Evolutionary conservation across 2,888 invertebrate species (phyloP).

Genomic region (Cephus spinipes): DNA sequence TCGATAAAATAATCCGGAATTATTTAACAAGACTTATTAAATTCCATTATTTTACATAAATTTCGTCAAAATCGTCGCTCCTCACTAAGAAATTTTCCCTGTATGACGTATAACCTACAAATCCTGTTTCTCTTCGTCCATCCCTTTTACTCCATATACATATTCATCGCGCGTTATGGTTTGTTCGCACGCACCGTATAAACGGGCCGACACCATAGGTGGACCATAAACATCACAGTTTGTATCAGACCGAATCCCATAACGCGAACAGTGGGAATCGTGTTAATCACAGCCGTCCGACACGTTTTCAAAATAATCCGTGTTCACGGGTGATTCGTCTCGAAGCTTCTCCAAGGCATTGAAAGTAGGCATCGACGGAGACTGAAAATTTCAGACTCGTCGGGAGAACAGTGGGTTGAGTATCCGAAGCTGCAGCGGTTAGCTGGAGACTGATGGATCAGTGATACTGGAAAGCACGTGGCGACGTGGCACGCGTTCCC

Average conservation of each 20-base stretch:
- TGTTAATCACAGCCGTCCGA: background rate
- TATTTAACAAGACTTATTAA: no score
- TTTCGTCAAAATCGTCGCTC: background rate
- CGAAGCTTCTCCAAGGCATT: background rate
- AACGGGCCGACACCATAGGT: slow-evolving; percentile 7
- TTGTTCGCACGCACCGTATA: slow-evolving; percentile 36
- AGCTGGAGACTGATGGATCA: background rate
- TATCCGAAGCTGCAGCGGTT: background rate
- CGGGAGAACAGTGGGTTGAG: background rate
- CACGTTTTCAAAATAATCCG: background rate
- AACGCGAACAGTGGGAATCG: background rate
- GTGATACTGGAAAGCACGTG: background rate
- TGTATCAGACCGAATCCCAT: background rate
- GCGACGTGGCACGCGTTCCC: slow-evolving; percentile 4
- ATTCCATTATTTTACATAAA: background rate
- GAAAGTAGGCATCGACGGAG: no score
- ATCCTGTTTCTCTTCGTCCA: background rate
- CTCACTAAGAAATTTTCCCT: background rate
- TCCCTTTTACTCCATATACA: background rate
- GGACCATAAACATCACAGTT: slow-evolving; percentile 9
- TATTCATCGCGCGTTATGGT: slow-evolving; percentile 40
- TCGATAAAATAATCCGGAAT: no score
- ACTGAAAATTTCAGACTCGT: background rate
- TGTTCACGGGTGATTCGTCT: background rate
- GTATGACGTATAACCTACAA: background rate